Evolutionary conservation across 2,888 invertebrate genomes (phyloP).

Genomic region (Reticulitermes lucifugus): DNA sequence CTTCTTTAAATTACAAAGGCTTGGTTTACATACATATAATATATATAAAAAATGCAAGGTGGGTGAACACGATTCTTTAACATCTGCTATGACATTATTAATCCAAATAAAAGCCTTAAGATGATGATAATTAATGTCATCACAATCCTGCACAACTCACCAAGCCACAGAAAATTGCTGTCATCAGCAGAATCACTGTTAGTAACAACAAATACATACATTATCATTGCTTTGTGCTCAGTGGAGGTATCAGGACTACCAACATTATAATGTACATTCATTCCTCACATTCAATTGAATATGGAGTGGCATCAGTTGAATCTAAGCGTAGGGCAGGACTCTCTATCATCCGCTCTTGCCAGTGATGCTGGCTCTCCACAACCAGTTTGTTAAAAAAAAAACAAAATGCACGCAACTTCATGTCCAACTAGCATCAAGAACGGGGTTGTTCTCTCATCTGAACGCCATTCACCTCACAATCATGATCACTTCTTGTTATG

Average conservation of each 20-base stretch:
- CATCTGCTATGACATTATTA: not conserved
- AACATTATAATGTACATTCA: not conserved
- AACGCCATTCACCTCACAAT: not conserved
- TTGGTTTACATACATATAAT: constrained; percentile 47
- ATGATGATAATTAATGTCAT: not conserved
- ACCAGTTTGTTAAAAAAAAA: constrained; percentile 19
- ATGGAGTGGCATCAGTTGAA: constrained; percentile 7
- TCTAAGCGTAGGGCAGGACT: constrained; percentile 27
- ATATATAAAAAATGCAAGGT: constrained; percentile 49
- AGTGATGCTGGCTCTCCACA: constrained; percentile 9
- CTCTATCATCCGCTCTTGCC: not conserved
- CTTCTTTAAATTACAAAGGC: constrained; percentile 48
- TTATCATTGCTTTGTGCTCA: not conserved
- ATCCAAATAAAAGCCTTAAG: constrained; percentile 9
- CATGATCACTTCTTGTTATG: constrained; percentile 46
- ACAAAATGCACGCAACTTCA: not conserved
- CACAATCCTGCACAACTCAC: not conserved
- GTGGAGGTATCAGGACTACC: not conserved
- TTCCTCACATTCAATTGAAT: not conserved
- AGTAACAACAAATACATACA: not conserved
- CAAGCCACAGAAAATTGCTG: not conserved
- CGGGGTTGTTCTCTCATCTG: not conserved
- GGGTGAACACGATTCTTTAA: constrained; percentile 31
- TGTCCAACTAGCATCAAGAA: constrained; percentile 3
- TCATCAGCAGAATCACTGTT: not conserved